A percentile compares a stretch with the other conserved stretches of the same genome.
phyloP scores from a whole-genome alignment of 2,113 vertebrate genomes.

The Coturnix japonica region DNA sequence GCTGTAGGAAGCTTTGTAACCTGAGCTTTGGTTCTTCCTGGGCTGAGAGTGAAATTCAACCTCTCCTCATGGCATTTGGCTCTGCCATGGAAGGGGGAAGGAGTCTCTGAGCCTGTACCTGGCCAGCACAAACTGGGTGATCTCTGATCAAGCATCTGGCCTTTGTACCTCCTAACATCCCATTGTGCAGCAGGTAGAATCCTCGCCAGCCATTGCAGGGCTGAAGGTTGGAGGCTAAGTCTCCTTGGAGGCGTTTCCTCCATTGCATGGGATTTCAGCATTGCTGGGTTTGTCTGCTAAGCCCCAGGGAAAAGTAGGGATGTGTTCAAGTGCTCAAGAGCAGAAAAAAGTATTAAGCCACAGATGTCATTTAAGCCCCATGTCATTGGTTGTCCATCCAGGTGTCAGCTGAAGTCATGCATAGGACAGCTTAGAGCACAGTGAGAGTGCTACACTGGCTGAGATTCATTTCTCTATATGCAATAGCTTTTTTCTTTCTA shows the following conservation, averaged over 20 bases:
- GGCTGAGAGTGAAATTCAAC: constrained; percentile 3
- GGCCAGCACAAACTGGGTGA: neutral
- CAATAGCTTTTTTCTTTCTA: neutral
- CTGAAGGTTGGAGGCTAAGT: neutral
- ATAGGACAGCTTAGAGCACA: neutral
- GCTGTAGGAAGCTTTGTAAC: neutral
- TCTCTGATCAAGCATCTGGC: neutral
- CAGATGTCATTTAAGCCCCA: neutral
- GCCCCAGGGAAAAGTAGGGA: neutral
- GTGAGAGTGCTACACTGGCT: neutral
- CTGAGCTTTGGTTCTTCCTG: neutral
- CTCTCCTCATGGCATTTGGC: neutral
- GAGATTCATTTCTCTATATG: neutral
- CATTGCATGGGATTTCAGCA: neutral
- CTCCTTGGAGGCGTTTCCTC: neutral
- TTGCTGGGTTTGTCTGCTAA: neutral
- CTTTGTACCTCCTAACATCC: neutral
- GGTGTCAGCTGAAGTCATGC: neutral
- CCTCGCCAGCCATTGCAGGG: neutral
- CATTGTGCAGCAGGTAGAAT: neutral
- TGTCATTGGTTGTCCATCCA: fast-evolving
- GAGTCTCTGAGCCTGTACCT: neutral
- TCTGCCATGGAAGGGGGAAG: neutral
- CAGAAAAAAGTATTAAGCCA: neutral
- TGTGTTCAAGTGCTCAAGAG: neutral